A percentile compares a stretch with the other conserved stretches of the same genome.
Conservation (phyloP, 2,797 vertebrate genomes). For the Sparus aurata region DNA sequence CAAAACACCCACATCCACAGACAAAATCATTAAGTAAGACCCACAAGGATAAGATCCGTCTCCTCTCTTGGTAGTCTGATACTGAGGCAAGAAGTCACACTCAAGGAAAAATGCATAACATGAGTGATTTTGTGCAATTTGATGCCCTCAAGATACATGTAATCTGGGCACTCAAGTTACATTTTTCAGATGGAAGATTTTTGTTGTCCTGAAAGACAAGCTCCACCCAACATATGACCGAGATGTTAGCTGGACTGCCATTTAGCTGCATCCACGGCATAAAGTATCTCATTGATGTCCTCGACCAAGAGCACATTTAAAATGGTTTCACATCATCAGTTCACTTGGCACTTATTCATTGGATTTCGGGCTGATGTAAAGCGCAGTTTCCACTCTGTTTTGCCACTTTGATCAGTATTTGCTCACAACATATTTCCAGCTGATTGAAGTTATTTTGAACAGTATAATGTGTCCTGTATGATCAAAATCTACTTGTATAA, state of each 20-base stretch:
- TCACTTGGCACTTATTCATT: neutral
- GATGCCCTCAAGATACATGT: conserved; percentile 12
- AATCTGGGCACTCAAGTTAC: neutral
- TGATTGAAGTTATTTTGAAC: neutral
- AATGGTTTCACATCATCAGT: conserved; percentile 1
- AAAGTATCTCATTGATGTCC: conserved; percentile 24
- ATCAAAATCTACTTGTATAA: neutral
- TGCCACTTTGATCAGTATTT: neutral
- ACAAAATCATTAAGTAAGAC: neutral
- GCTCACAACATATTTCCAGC: neutral
- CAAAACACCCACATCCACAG: neutral
- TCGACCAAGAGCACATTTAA: conserved; percentile 2
- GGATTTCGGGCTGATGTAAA: neutral
- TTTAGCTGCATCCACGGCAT: neutral
- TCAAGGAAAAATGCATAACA: neutral
- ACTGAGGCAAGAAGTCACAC: conserved; percentile 6
- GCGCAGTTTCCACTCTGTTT: neutral
- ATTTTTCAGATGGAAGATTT: neutral
- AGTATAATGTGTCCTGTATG: too few species aligned
- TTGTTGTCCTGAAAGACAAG: conserved; percentile 10
- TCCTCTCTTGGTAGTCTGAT: conserved; percentile 4
- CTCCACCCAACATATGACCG: neutral
- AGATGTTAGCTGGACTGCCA: neutral
- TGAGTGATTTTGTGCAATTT: conserved; percentile 10
- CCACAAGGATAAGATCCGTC: conserved; percentile 13